Conservation (phyloP, 2,888 invertebrate genomes). For the Lasioglossum oenotherae region DNA sequence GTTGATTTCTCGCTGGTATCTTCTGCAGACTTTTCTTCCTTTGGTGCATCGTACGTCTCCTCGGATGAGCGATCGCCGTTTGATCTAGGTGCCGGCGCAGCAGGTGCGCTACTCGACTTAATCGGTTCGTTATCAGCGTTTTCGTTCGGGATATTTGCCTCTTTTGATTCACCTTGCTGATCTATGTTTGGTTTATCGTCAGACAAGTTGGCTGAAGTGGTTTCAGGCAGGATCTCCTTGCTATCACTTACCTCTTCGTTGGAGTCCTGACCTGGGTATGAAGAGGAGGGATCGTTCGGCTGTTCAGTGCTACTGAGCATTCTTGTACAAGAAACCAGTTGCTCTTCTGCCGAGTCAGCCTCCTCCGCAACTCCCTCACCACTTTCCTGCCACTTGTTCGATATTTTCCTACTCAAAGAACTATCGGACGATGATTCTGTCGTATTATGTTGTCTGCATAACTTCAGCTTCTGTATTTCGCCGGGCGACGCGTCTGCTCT, state of each 20-base stretch:
- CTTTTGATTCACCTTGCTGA: conserved; percentile 77
- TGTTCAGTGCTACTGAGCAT: conserved; percentile 70
- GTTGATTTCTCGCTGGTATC: conserved; percentile 46
- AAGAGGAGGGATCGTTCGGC: conserved; percentile 80
- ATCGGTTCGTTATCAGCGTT: conserved; percentile 68
- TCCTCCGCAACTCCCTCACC: conserved; percentile 81
- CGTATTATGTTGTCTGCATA: conserved; percentile 86
- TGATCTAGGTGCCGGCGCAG: conserved; percentile 58
- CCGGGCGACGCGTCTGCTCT: conserved; percentile 85
- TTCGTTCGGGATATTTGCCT: conserved; percentile 72
- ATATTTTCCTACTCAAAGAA: conserved; percentile 78
- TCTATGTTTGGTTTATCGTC: conserved; percentile 84
- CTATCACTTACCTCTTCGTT: conserved; percentile 84
- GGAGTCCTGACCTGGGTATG: conserved; percentile 82
- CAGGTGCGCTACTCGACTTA: conserved; percentile 57
- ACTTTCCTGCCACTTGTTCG: conserved; percentile 80
- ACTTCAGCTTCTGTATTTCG: conserved; percentile 88
- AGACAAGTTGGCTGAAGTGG: conserved; percentile 84
- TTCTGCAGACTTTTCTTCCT: conserved; percentile 62
- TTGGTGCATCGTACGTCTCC: conserved; percentile 47
- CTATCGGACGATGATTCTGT: conserved; percentile 81
- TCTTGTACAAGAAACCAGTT: conserved; percentile 76
- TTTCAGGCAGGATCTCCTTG: conserved; percentile 84
- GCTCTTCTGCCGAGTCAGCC: conserved; percentile 83
- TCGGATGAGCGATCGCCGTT: conserved; percentile 59